Base-by-base conservation (phyloP, 2,113 vertebrate genomes). In the Megaleporinus macrocephalus region DNA sequence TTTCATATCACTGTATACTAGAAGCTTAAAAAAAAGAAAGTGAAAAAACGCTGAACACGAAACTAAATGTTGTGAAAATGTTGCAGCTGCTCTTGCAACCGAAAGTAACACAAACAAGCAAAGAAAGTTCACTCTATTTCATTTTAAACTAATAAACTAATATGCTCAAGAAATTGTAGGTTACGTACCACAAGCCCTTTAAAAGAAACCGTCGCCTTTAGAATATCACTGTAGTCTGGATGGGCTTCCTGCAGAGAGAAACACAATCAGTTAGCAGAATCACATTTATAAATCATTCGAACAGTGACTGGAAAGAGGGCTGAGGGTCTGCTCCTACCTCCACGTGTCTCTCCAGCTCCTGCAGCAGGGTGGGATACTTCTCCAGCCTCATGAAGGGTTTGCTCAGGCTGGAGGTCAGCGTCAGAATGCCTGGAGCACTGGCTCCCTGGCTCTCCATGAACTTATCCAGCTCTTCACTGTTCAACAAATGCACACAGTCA, bases 371-470 rank as follows among this genome's bases (percentile, higher is more conserved):
- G 61, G 96, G 95, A 0, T 98, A 99, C 82, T 99, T 99, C 80
- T 99, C 98, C 72, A 99, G 94, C 84, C 98, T 94, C 91, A 97
- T 95, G 90, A 99, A 99, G 49, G 98, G 97, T 85, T 97, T 98
- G 92, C 98, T 99, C 89, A 99, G 96, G 83, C 96, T 97, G 65
- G 95, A 97, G 76, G 98, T 99, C 88, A 99, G 92, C 79, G 97
- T 95, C 80, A 99, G 93, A 81, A 98, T 95, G 4, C 98, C 97
- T 9, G 96, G 95, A 72, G 89, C 91, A 78, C 93, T 92, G 0
- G 96, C 96, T 66, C 98, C 98, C 90, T 98, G 97, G 85, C 92
- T 95, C 92, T 99, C 97, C 97, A 98, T 98, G 90, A 98, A 98
- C 88, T 96, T 96, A 80, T 96, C 97, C 81, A 99, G 89, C 66